Evolutionary conservation across 2,888 invertebrate genomes (phyloP).

Genomic region (Noctua pronuba): DNA sequence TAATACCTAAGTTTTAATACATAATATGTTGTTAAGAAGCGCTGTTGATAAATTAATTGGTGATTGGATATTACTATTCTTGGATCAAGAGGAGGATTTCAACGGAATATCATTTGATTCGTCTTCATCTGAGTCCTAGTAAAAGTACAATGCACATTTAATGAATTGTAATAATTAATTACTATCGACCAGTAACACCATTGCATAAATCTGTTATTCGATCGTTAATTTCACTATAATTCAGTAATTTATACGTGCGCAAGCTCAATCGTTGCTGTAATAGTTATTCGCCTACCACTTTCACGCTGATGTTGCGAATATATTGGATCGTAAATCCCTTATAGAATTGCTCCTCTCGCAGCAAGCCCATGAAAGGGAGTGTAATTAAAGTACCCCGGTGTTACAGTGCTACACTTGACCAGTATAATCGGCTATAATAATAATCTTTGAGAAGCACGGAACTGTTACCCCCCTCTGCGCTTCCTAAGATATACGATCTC

Average conservation of each 20-base stretch:
- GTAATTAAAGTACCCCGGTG: conserved; percentile 65
- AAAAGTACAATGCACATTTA: conserved; percentile 13
- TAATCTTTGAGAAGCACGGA: conserved; percentile 52
- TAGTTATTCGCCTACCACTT: conserved; percentile 64
- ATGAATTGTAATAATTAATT: conserved; percentile 26
- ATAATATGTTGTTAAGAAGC: background rate
- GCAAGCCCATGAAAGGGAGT: conserved; percentile 56
- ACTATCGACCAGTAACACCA: conserved; percentile 36
- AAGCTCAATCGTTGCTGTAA: conserved; percentile 51
- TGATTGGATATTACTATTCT: background rate
- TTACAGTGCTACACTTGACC: conserved; percentile 59
- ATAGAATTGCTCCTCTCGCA: conserved; percentile 64
- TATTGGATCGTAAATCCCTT: conserved; percentile 70
- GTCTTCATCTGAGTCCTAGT: background rate
- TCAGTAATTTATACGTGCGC: conserved; percentile 49
- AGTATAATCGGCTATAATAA: conserved; percentile 58
- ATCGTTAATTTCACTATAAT: conserved; percentile 53
- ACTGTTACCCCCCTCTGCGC: conserved; percentile 53
- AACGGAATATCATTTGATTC: background rate
- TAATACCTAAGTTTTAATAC: conserved; percentile 25
- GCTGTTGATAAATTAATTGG: background rate
- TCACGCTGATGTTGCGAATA: conserved; percentile 63
- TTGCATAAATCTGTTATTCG: conserved; percentile 51
- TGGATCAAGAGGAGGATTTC: background rate
- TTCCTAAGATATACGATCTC: conserved; percentile 40